Evolutionary conservation across 2,797 vertebrate species (phyloP).

Genomic region (Fistularia tabacaria): DNA sequence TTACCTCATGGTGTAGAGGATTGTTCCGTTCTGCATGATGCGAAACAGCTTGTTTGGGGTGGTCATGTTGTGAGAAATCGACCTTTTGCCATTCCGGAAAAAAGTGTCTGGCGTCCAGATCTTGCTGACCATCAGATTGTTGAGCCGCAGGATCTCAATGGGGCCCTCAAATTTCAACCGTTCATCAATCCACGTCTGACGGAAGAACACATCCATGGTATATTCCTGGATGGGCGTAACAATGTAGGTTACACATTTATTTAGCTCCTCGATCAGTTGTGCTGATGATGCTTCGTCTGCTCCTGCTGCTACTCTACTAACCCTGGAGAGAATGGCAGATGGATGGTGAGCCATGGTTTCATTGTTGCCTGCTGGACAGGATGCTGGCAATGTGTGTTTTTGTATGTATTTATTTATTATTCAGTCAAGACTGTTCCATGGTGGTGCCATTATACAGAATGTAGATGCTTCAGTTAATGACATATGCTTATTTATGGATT

Average conservation of each 20-base stretch:
- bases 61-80: constrained; percentile 86
- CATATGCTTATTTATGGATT: too few species aligned
- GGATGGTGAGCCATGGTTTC: constrained; percentile 55
- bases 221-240: constrained; percentile 69
- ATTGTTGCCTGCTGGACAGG: constrained; percentile 51
- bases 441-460: constrained; percentile 6
- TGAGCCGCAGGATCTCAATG: constrained; percentile 81
- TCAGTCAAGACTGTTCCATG: constrained; percentile 16
- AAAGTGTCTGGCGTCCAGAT: constrained; percentile 86
- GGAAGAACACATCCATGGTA: constrained; percentile 85
- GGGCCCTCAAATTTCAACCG: constrained; percentile 80
- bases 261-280: constrained; percentile 22
- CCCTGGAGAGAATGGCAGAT: constrained; percentile 68
- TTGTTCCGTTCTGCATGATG: constrained; percentile 86
- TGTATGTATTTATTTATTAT: constrained; percentile 8
- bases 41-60: constrained; percentile 87
- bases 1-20: constrained; percentile 86
- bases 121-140: constrained; percentile 86
- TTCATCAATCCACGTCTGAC: constrained; percentile 82
- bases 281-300: constrained; percentile 35
- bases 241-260: constrained; percentile 27
- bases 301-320: constrained; percentile 47
- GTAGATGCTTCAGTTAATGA: too few species aligned
- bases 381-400: constrained; percentile 29
- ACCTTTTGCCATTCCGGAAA: constrained; percentile 84